phyloP scores from a whole-genome alignment of 2,113 vertebrate species.

The Spea multiplicata region DNA sequence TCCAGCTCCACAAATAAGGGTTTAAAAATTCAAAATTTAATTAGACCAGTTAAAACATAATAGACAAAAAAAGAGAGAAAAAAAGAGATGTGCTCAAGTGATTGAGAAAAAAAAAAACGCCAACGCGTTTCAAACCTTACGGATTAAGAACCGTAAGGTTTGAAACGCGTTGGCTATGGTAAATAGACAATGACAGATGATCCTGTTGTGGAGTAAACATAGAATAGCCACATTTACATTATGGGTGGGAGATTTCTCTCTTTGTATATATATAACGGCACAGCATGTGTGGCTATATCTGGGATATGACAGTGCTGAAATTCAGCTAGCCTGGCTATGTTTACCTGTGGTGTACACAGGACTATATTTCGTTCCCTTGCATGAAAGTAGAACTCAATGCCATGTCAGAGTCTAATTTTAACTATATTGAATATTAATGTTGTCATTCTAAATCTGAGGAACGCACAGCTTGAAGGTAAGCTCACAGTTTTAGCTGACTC shows the following conservation, averaged over 20 bases:
- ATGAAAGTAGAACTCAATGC: conserved; percentile 43
- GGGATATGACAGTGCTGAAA: background rate
- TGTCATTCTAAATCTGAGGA: conserved; percentile 60
- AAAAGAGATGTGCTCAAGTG: no score
- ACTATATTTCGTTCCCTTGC: background rate
- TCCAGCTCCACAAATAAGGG: no score
- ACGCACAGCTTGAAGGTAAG: conserved; percentile 58
- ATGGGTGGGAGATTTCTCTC: background rate
- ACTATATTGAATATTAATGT: conserved; percentile 63
- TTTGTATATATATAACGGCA: background rate
- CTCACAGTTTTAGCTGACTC: conserved; percentile 55
- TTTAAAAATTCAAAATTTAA: no score
- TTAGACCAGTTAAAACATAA: no score
- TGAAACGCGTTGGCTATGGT: no score
- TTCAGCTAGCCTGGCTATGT: background rate
- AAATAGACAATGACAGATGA: no score
- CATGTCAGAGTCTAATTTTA: conserved; percentile 64
- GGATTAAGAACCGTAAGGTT: no score
- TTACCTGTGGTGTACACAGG: background rate
- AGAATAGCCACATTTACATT: background rate
- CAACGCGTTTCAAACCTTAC: no score
- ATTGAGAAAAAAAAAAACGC: no score
- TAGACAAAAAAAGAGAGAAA: no score
- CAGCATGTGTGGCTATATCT: background rate
- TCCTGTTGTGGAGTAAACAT: no score